Conservation (phyloP, 2,113 vertebrate species). For the Takifugu bimaculatus region DNA sequence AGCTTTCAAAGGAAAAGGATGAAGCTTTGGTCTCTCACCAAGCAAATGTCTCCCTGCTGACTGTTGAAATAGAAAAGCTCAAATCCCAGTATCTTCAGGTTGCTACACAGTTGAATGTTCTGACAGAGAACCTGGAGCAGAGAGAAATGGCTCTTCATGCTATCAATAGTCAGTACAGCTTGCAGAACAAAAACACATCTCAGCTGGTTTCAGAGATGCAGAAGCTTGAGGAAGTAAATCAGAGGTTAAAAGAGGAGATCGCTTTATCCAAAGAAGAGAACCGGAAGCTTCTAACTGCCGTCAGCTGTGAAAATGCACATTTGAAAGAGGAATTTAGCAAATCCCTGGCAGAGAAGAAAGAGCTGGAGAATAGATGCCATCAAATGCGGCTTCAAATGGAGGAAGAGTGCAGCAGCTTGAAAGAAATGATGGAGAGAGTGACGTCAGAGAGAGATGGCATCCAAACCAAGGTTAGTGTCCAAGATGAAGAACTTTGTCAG, state of each 20-base stretch:
- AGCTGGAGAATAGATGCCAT: slow-evolving; percentile 47
- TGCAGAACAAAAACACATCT: slow-evolving; percentile 71
- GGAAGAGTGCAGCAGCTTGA: slow-evolving; percentile 70
- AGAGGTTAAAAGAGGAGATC: slow-evolving; percentile 57
- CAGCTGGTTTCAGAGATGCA: slow-evolving; percentile 69
- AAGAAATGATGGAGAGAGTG: slow-evolving; percentile 67
- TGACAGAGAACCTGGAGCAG: slow-evolving; percentile 74
- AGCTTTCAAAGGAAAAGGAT: slow-evolving; percentile 72
- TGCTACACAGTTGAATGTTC: slow-evolving; percentile 61
- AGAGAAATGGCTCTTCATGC: slow-evolving; percentile 75
- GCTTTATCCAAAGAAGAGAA: slow-evolving; percentile 50
- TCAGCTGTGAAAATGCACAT: slow-evolving; percentile 62
- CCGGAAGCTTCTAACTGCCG: slow-evolving; percentile 53
- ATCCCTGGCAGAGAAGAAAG: slow-evolving; percentile 69
- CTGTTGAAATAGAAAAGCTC: slow-evolving; percentile 69
- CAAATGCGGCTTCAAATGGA: slow-evolving; percentile 58
- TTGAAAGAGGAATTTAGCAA: slow-evolving; percentile 67
- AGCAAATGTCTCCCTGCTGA: slow-evolving; percentile 61
- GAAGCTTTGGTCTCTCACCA: slow-evolving; percentile 62
- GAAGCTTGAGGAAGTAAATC: slow-evolving; percentile 65
- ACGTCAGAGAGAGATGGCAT: slow-evolving; percentile 77
- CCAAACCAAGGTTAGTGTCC: slow-evolving; percentile 85
- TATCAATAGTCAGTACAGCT: slow-evolving; percentile 69
- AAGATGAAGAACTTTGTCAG: slow-evolving; percentile 73
- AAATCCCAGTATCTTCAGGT: slow-evolving; percentile 76